A percentile compares a stretch with the other conserved stretches of the same genome.
Conservation (phyloP, 2,113 vertebrate genomes). For the Ctenodactylus gundi region DNA sequence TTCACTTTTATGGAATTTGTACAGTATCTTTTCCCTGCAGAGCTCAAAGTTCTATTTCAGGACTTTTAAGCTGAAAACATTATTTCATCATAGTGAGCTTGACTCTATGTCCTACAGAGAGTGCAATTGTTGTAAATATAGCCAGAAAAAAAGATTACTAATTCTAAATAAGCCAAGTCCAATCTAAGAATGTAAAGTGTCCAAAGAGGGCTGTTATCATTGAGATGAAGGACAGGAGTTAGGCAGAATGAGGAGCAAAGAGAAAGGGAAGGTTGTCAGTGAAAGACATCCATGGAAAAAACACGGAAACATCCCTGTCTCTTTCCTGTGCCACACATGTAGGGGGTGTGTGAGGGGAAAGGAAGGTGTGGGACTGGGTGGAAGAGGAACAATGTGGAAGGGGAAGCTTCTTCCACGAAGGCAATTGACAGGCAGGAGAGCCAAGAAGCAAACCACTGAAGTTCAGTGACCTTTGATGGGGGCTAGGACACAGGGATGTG, state of each 20-base stretch:
- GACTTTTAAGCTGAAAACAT: constrained; percentile 54
- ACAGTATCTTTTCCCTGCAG: constrained; percentile 33
- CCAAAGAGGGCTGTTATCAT: not conserved
- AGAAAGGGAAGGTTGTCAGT: not conserved
- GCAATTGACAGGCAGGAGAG: not conserved
- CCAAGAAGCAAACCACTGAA: not conserved
- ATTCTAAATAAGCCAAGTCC: not conserved
- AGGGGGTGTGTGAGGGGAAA: accelerated
- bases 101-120: not conserved
- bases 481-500: not conserved
- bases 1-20: constrained; percentile 59
- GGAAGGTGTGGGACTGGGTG: not conserved
- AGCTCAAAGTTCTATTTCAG: constrained; percentile 35
- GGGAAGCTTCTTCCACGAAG: not conserved
- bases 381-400: accelerated
- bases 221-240: not conserved
- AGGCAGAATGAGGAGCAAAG: not conserved
- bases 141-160: not conserved
- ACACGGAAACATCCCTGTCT: not conserved
- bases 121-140: not conserved
- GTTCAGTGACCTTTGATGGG: not conserved
- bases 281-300: not conserved
- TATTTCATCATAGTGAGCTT: constrained; percentile 61
- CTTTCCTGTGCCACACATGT: not conserved
- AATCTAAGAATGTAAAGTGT: not conserved